Base-by-base conservation (phyloP, 2,797 vertebrate species). In the Intellagama lesueurii region DNA sequence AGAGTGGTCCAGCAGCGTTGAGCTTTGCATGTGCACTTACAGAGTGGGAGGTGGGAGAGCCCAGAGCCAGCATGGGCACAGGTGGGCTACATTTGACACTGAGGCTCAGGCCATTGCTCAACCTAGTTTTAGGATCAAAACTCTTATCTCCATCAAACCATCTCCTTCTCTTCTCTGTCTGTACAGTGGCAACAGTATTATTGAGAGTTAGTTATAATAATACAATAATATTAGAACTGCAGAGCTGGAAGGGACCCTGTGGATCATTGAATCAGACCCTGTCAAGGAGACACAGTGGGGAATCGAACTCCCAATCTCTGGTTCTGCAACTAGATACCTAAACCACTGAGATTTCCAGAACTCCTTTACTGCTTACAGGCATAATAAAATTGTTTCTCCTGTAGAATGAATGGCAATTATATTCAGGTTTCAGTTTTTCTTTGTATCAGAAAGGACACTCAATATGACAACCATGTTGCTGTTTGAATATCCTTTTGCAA, bases 401-500 rank as follows among this genome's bases (percentile, higher is more conserved):
- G 16, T 64, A 19, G 26, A 91, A 14, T 0, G 56, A 87, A 88
- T 8, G 49, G 44, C 28, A 32, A n/a, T 79, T 81, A 60, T 90
- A 81, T 47, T 26, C 66, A 26, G 69, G 66, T 12, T 19, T n/a
- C 9, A 32, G 12, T 88, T 24, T 3, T 26, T 91, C 85, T 47
- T 75, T 79, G 91, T 94, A 89, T 0, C 0, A 88, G 44, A 35
- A 91, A 89, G 17, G 12, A 82, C 82, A 78, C 7, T 83, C 7
- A 75, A 0, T 64, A 49, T 32, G 66, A 30, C 28, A 90, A 17
- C 17, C 85, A 1, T 70, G 16, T 3, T 91, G 40, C 60, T 90
- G 60, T 90, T 90, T 75, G 89, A 85, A 89, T 32, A 56, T 0
- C 7, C 5, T 81, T n/a, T 56, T n/a, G 35, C 86, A 91, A 83